Evolutionary conservation across 2,797 vertebrate genomes (phyloP).

Genomic region (Pelochelys cantorii): DNA sequence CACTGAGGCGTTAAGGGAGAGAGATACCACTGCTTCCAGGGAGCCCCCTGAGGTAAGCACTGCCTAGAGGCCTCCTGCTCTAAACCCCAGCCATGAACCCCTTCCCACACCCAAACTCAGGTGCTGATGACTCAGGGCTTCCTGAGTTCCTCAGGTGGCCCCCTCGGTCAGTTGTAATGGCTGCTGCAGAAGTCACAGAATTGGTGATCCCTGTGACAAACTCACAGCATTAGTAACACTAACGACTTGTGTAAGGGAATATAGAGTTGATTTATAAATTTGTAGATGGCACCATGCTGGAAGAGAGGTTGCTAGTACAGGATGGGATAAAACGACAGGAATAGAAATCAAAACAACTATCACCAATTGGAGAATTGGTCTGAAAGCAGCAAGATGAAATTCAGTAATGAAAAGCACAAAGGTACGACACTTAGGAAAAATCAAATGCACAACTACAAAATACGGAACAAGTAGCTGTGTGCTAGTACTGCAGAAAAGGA

Average conservation of each 20-base stretch:
- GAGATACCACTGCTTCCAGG: too few relatives aligned
- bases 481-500: background rate
- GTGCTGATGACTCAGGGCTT: too few relatives aligned
- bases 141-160: too few relatives aligned
- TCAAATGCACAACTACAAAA: background rate
- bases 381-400: background rate
- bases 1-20: too few relatives aligned
- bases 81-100: too few relatives aligned
- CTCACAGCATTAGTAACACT: background rate
- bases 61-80: too few relatives aligned
- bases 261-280: background rate
- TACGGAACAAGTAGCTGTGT: background rate
- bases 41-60: too few relatives aligned
- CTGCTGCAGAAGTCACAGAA: too few relatives aligned
- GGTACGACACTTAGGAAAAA: background rate
- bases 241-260: background rate
- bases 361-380: background rate
- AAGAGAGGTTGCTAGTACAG: background rate
- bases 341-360: background rate
- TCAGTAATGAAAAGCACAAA: background rate
- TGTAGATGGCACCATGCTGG: background rate
- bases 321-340: background rate
- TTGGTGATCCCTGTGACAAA: too few relatives aligned
- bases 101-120: too few relatives aligned
- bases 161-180: too few relatives aligned